A percentile compares a stretch with the other conserved stretches of the same genome.
These are phyloP conservation scores for Lasioglossum oenotherae DNA, from an alignment of 2,888 invertebrate genomes.

Conservation along the genomic window DNA sequence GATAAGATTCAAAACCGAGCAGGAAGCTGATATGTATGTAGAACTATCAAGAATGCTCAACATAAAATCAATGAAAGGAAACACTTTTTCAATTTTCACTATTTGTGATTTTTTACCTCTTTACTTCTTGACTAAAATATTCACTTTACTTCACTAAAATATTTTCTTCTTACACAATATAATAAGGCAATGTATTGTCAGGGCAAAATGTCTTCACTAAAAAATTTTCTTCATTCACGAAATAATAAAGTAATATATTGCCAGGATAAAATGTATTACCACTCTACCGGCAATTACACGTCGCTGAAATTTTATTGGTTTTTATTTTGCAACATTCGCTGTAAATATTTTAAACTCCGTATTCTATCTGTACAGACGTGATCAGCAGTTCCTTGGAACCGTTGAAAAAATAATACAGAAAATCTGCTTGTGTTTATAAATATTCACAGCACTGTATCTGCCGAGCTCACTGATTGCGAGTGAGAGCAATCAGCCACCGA, in stretches of 20 bases:
- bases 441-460: neutral
- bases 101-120: neutral
- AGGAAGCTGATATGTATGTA: neutral
- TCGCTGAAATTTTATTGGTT: neutral
- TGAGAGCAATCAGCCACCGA: constrained; percentile 55
- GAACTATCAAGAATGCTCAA: neutral
- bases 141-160: neutral
- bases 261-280: neutral
- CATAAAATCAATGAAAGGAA: neutral
- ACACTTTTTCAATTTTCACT: neutral
- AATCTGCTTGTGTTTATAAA: neutral
- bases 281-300: neutral
- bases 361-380: neutral
- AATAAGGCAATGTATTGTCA: too few relatives aligned
- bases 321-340: neutral
- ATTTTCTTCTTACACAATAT: neutral
- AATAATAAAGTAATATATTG: neutral
- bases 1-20: too few relatives aligned
- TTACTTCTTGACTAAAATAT: neutral
- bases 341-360: neutral
- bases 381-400: neutral
- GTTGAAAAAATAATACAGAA: neutral
- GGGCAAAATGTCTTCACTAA: neutral
- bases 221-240: neutral
- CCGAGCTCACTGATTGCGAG: neutral